phyloP scores from a whole-genome alignment of 2,113 vertebrate genomes.

The Morphnarchus princeps region DNA sequence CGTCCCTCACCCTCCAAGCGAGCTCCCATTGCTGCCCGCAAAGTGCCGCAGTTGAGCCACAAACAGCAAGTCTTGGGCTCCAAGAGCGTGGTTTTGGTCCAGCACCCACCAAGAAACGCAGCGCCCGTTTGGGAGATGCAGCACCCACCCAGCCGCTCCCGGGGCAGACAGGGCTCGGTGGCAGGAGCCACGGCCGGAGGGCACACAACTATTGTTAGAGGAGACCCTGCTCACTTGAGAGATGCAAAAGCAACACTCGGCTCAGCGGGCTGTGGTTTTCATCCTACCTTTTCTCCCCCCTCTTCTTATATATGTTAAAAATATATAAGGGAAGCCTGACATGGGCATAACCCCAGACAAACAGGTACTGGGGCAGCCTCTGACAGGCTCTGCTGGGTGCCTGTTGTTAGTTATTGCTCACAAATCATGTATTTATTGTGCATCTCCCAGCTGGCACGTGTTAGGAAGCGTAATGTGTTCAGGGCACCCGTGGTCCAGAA shows the following conservation, averaged over 20 bases:
- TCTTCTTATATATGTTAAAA: neutral
- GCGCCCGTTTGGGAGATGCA: neutral
- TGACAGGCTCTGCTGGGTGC: neutral
- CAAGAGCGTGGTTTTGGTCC: neutral
- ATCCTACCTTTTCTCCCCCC: neutral
- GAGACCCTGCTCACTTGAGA: neutral
- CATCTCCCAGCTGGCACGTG: fast-evolving
- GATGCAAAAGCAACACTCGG: neutral
- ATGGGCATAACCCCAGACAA: neutral
- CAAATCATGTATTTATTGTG: fast-evolving
- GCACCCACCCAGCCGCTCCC: neutral
- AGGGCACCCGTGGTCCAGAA: neutral
- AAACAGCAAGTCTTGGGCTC: neutral
- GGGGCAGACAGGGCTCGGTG: neutral
- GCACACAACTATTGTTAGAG: neutral
- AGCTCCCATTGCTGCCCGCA: neutral
- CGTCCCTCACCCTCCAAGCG: fast-evolving
- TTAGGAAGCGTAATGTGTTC: fast-evolving
- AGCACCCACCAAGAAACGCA: neutral
- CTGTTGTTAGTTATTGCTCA: fast-evolving
- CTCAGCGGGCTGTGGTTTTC: neutral
- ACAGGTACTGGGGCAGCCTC: neutral
- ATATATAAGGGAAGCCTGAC: neutral
- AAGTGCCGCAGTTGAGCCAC: neutral
- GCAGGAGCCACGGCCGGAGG: neutral